Base-by-base conservation (phyloP, 2,888 invertebrate genomes). In the Gisinianus flammeolus region DNA sequence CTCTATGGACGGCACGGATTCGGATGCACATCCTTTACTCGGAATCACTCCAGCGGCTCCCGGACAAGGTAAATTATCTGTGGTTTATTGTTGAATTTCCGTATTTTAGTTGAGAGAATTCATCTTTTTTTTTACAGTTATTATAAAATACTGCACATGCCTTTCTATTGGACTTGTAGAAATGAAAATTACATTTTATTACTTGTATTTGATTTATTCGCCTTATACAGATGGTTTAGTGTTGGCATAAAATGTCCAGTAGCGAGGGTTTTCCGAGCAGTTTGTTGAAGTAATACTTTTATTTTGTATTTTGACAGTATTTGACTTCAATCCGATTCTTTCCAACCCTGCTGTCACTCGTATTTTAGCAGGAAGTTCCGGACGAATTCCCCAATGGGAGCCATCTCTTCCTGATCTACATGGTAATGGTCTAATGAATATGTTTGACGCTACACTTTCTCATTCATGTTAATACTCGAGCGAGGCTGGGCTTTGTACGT, bases 351-450 rank as follows among this genome's bases (percentile, higher is more conserved):
- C 93, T 82, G 94, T 95, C 83, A 93, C 94, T 2, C 89, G 95
- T 76, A 95, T 95, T 85, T 88, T 95, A 30, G 93, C 93, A 71
- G 95, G 95, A 0, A 93, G 94, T 72, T 94, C 94, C 86, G 95
- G 95, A 70, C 81, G 83, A 81, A 83, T 83, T 80, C 85, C 83
- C 80, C 84, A 83, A 81, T 85, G 85, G 85, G 85, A 84, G 74
- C 85, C 85, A 22, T 81, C 83, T 54, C 81, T 85, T 72, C 82
- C 84, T 79, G 84, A 85, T 82, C 81, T 84, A 79, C 85, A 84
- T 82, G 85, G 85, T 85, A 84, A 82, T 80, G 78, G 76, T 81
- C 81, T 79, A 79, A 79, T 80, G 81, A 82, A 80, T 80, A 78
- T 79, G 66, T 77, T 80, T 71, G 73, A 76, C 79, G 35, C 71